Evolutionary conservation across 1,140 invertebrate genomes (phyloP), one percentile per base, ranked within the genome.

Genomic region (Rhopalosiphum maidis): DNA sequence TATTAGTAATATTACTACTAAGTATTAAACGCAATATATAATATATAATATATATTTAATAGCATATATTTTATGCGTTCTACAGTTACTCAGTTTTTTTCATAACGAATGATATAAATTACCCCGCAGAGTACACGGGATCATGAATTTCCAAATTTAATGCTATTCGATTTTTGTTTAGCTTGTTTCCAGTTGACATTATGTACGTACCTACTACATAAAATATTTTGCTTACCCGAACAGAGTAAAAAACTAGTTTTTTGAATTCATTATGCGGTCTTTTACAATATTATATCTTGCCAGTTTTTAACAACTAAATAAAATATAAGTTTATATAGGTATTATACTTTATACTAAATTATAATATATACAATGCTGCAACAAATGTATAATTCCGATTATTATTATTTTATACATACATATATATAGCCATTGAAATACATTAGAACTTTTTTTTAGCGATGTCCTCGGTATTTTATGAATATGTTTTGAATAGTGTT

Each of bases 101-200:
- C 21, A 85, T 41, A 43, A 43, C 83, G 23, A 41, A 85, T 41
- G 22, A 25, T 41, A 30, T 85, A 46, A 46, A 87, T 48, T 30
- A 87, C 2, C 41, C 30, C 23, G 11, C 11, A n/a, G 25, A 46
- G 9, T 46, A 48, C 41, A n/a, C 0, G 23, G 48, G n/a, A 30
- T 87, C 11, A 6, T 86, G 85, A 87, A 48, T 87, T 48, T 87
- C 35, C 46, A 88, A 86, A 86, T 86, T 86, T 30, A 86, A 86
- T 41, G 37, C 37, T 86, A 43, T 43, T 43, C 4, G 23, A 86
- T 86, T 86, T 43, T 86, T 41, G 41, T 86, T 43, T 86, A 83
- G 2, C 23, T 37, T 15, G 30, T 89, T 89, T 25, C 51, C 87
- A 89, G 87, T 89, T 55, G 51, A 37, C 35, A 89, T 41, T 89